A percentile compares a stretch with the other conserved stretches of the same genome.
Evolutionary conservation across 2,113 vertebrate genomes (phyloP).

Genomic region (Onychorhynchus coronatus): DNA sequence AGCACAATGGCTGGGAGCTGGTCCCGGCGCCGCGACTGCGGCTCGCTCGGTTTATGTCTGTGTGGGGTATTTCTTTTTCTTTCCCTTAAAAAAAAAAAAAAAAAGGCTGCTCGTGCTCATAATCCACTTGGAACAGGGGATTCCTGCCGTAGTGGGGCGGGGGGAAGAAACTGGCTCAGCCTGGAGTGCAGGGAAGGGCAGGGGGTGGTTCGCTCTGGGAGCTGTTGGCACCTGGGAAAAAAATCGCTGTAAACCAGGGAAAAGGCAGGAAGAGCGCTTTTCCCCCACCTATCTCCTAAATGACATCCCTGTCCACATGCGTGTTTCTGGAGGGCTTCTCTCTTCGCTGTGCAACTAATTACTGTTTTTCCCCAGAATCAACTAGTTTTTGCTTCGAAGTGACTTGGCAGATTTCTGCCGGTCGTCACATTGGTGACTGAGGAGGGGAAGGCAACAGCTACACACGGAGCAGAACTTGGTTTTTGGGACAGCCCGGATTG

Average conservation of each 20-base stretch:
- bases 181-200: not conserved
- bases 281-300: not conserved
- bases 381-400: conserved; percentile 3
- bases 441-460: not conserved
- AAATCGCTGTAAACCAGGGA: not conserved
- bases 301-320: not conserved
- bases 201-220: not conserved
- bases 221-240: not conserved
- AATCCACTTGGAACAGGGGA: not conserved
- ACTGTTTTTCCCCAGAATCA: not conserved
- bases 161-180: not conserved
- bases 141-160: not conserved
- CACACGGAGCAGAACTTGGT: not conserved
- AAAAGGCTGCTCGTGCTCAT: not conserved
- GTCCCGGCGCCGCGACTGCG: not conserved
- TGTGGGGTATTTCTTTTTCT: not conserved
- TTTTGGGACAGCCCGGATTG: not conserved
- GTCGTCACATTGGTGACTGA: not conserved
- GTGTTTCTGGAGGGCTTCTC: not conserved
- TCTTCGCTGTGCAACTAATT: not conserved
- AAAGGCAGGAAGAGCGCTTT: not conserved
- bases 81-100: not conserved
- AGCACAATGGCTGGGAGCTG: not conserved
- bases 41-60: not conserved
- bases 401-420: conserved; percentile 30